Conservation (phyloP, 2,888 invertebrate genomes). For the Maniola hyperantus region DNA sequence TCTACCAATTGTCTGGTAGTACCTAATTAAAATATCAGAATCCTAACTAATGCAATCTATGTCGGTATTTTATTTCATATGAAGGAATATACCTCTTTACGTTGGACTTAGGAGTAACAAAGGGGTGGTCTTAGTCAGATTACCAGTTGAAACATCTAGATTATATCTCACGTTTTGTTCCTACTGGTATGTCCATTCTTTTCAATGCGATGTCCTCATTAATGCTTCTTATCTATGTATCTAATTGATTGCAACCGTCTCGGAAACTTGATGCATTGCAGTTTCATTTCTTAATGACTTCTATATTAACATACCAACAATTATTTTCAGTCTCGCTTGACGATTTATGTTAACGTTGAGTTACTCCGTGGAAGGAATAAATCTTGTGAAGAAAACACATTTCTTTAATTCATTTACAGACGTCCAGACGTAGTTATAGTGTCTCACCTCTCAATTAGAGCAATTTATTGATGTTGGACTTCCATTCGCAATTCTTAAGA, state of each 20-base stretch:
- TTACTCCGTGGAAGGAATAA: conserved; percentile 8
- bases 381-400: conserved; percentile 5
- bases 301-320: conserved; percentile 6
- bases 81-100: not conserved
- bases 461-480: conserved; percentile 7
- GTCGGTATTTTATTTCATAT: not conserved
- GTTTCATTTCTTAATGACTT: conserved; percentile 8
- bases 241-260: conserved; percentile 23
- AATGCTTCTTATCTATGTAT: conserved; percentile 20
- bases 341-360: conserved; percentile 12
- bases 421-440: conserved; percentile 11
- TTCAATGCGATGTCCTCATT: conserved; percentile 25
- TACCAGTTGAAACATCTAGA: conserved; percentile 17
- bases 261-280: conserved; percentile 11
- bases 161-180: conserved; percentile 16
- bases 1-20: too few species aligned
- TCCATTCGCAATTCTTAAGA: not conserved
- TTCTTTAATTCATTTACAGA: conserved; percentile 17
- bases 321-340: not conserved
- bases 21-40: too few species aligned
- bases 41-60: too few species aligned
- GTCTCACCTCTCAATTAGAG: conserved; percentile 18
- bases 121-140: conserved; percentile 16
- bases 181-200: conserved; percentile 19
- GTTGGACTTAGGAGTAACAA: not conserved